Base-by-base conservation (phyloP, 2,113 vertebrate genomes). In the Phrynosoma platyrhinos region DNA sequence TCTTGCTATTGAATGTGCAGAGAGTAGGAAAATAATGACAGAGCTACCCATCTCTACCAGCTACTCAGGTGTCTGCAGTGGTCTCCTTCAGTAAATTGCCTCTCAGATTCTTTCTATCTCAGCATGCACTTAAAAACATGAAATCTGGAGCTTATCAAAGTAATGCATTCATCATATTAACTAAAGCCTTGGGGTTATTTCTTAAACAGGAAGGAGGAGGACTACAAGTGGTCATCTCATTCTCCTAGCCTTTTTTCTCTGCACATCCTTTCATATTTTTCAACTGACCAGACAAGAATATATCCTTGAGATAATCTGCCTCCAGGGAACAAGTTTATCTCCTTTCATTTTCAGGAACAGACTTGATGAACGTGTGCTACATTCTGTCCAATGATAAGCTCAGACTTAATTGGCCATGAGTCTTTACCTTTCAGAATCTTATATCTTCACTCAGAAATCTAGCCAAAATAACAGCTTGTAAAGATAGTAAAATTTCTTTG, bases 371-470 rank as follows among this genome's bases (percentile, higher is more conserved):
- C 10, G 30, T n/a, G 68, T 53, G n/a, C 27, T 53, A 72, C 30
- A 72, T 83, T 72, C 42, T 68, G 71, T 14, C 42, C 68, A 83
- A 72, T 69, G 18, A 83, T 83, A 83, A 83, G 21, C 68, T 32
- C 47, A 83, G 16, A 27, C 30, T 72, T 83, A 83, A 72, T 83
- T 83, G 66, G 66, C 66, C 66, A 72, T 53, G 30, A n/a, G 18
- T 82, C 9, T 82, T 12, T 68, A 66, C 80, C 4, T 82, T 82
- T 66, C 62, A 82, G 23, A 47, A 25, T 14, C 3, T 27, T 52
- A n/a, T 13, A 72, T 53, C 66, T 83, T 83, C 47, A 30, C 66
- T 72, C 27, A n/a, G 42, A 83, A 71, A 83, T 71, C 82, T 72
- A 53, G 12, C 47, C 30, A 21, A 25, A 71, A 42, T 30, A 72